Conservation (phyloP, 2,888 invertebrate genomes). For the Leptinotarsa tumamoca region DNA sequence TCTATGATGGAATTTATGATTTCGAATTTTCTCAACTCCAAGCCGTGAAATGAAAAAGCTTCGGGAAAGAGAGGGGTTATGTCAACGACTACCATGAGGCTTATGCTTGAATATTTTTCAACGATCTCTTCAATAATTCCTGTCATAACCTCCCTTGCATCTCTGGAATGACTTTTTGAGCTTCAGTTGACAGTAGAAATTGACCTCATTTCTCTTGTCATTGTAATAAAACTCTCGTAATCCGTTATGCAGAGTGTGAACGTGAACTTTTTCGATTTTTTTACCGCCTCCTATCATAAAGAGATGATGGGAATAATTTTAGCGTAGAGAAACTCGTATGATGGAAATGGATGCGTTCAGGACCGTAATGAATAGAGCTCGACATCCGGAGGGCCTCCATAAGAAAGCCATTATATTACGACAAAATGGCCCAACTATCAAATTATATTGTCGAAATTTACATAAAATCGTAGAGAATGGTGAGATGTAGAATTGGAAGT, state of each 20-base stretch:
- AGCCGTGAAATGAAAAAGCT: too few relatives aligned
- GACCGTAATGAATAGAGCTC: slow-evolving; percentile 10
- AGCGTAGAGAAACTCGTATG: background rate
- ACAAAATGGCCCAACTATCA: slow-evolving; percentile 3
- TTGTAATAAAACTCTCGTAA: slow-evolving; percentile 13
- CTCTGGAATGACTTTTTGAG: slow-evolving; percentile 2
- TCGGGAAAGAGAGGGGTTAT: too few relatives aligned
- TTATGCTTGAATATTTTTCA: background rate
- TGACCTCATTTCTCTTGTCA: slow-evolving; percentile 3
- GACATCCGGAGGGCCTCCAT: background rate
- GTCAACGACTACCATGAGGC: too few relatives aligned
- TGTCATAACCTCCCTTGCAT: background rate
- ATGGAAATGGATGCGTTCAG: background rate
- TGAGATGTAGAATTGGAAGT: background rate
- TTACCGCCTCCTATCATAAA: slow-evolving; percentile 13
- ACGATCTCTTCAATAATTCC: background rate
- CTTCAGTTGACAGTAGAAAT: slow-evolving; percentile 8
- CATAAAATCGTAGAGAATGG: background rate
- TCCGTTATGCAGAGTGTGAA: slow-evolving; percentile 16
- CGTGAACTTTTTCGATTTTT: slow-evolving; percentile 5
- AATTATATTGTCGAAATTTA: slow-evolving; percentile 4
- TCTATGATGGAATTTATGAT: too few relatives aligned
- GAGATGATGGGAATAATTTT: slow-evolving; percentile 9
- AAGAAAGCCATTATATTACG: slow-evolving; percentile 8
- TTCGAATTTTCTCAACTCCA: too few relatives aligned